phyloP scores from a whole-genome alignment of 2,797 vertebrate species.

The Yasuhikotakia modesta region DNA sequence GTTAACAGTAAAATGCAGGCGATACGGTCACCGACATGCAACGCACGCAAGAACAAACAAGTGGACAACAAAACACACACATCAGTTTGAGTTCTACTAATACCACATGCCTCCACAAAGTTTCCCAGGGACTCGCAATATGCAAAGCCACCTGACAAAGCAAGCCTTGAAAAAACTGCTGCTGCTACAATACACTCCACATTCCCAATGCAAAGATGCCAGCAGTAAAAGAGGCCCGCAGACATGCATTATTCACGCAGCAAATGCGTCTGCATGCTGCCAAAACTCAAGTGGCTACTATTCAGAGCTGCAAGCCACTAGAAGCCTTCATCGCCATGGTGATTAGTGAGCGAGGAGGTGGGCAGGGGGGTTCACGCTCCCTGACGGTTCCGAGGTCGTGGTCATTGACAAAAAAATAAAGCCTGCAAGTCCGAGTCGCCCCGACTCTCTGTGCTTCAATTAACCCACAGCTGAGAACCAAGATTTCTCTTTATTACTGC shows the following conservation, averaged over 20 bases:
- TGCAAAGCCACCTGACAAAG: constrained; percentile 51
- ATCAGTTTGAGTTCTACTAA: constrained; percentile 12
- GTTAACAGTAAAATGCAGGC: background rate
- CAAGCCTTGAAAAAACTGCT: constrained; percentile 44
- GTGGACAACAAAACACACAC: constrained; percentile 38
- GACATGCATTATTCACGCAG: constrained; percentile 70
- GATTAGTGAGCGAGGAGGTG: constrained; percentile 66
- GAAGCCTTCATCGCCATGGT: constrained; percentile 68
- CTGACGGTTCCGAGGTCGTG: constrained; percentile 55
- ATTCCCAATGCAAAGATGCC: constrained; percentile 67
- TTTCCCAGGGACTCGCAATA: constrained; percentile 33
- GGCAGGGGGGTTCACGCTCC: constrained; percentile 39
- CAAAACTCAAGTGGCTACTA: constrained; percentile 71
- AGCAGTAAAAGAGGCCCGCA: constrained; percentile 58
- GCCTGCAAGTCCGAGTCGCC: constrained; percentile 44
- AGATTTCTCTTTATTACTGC: constrained; percentile 70
- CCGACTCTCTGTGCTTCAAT: constrained; percentile 69
- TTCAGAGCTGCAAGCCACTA: constrained; percentile 58
- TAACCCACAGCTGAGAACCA: constrained; percentile 72
- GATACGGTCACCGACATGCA: background rate
- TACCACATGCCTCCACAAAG: constrained; percentile 6
- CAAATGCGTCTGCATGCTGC: constrained; percentile 62
- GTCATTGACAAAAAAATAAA: constrained; percentile 66
- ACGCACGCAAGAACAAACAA: background rate
- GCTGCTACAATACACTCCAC: constrained; percentile 63